Evolutionary conservation across 2,797 vertebrate species (phyloP), one percentile per base, ranked within the genome.

Genomic region (Allobates femoralis): DNA sequence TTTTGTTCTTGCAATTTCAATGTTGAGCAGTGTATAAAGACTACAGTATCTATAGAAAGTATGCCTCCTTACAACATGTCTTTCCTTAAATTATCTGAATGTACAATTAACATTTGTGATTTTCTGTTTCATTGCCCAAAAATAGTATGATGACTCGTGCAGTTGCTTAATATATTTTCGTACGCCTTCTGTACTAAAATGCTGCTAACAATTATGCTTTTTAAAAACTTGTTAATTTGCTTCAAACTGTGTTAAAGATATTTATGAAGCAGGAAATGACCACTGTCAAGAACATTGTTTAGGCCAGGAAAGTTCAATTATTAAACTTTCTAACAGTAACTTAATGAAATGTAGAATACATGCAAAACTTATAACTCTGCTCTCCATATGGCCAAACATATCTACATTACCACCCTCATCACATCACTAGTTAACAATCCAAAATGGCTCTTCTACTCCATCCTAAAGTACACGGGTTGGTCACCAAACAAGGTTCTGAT

Each of bases 201-300:
- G 23, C 11, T 58, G n/a, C 14, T 76, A 79, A 58, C 51, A 50
- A 34, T 21, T 73, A 23, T 77, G 34, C 56, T 78, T 60, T 83
- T 58, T 79, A 66, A 64, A 86, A 41, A 86, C n/a, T 21, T 83
- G 71, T 84, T 83, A 87, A 71, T 87, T 79, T 87, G 53, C 23
- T 14, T 71, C 64, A 83, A 55, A 76, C 80, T 76, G 79, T 81
- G 55, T 71, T 73, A 41, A 73, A 28, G 51, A 69, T 56, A n/a
- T 30, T 32, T 71, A 30, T 18, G 55, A 53, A 50, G 32, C 32
- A 56, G 80, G 18, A 71, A 21, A 67, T 82, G 53, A 55, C 74
- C 79, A 79, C 32, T 81, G 37, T 50, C 60, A 55, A 69, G 30
- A 55, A 82, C 21, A 86, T 21, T 50, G 71, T 41, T 79, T 30